Evolutionary conservation across 2,797 vertebrate species (phyloP), one percentile per base, ranked within the genome.

Genomic region (Alcedo atthis): DNA sequence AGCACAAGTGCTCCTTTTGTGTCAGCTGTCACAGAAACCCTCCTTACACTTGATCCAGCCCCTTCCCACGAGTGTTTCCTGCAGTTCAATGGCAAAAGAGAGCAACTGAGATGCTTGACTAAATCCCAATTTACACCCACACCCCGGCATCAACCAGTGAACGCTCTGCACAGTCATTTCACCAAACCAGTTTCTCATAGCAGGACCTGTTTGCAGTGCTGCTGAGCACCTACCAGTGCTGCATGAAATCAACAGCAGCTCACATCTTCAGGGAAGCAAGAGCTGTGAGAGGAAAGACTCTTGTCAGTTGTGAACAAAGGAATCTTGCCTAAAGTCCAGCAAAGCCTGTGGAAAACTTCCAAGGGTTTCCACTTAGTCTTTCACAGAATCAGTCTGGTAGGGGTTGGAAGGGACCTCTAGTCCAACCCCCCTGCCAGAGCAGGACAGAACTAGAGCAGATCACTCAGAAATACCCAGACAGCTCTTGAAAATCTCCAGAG

Each of bases 31-130:
- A 3, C 32, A 22, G 35, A 35, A 22, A 25, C 28, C 20, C 25
- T 12, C 1, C 0, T 4, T 21, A 4, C 7, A 4, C 25, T 9
- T 9, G 37, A 55, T 1, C 25, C 62, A 17, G 9, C 51, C n/a
- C 33, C 40, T 45, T 63, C 57, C 45, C 37, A 14, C 16, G 8
- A 12, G 43, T 2, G 28, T 43, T 84, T 76, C 70, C 43, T 49
- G 57, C 43, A 51, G 15, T n/a, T 10, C 5, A 5, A 1, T 15
- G 16, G 62, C 48, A 48, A 40, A 61, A 15, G 17, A 15, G 46
- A 59, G 35, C 33, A 21, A 4, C 45, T 30, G 55, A 66, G 64
- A 14, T 20, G 51, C 21, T 14, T 26, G 13, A 37, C 37, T 54
- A 43, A 54, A 71, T 32, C 59, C 59, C n/a, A 18, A 0, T 37